A percentile compares a stretch with the other conserved stretches of the same genome.
phyloP scores from a whole-genome alignment of 2,797 vertebrate species.

The Eremophila alpestris region DNA sequence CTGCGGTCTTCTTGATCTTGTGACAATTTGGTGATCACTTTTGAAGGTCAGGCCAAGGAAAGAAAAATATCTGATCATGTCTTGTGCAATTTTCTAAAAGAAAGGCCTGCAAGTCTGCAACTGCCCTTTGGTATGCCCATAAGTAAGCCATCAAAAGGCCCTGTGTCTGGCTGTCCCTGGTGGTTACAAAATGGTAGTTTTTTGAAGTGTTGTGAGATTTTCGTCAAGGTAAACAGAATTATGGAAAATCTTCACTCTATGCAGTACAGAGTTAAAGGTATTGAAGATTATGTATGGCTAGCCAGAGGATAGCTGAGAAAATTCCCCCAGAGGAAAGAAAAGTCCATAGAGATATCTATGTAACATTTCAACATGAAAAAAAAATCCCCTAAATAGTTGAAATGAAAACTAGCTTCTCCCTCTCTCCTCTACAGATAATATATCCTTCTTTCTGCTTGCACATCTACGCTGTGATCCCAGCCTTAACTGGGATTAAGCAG shows the following conservation, averaged over 20 bases:
- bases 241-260: not conserved
- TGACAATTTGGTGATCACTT: not conserved
- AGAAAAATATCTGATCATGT: not conserved
- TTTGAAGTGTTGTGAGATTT: not conserved
- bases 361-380: not conserved
- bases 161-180: not conserved
- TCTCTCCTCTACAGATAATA: not conserved
- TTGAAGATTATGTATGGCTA: not conserved
- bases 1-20: not conserved
- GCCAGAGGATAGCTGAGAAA: not conserved
- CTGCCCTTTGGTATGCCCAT: not conserved
- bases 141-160: not conserved
- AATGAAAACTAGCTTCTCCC: not conserved
- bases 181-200: not conserved
- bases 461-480: not conserved
- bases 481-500: not conserved
- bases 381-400: not conserved
- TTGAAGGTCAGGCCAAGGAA: not conserved
- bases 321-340: not conserved
- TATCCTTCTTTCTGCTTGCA: not conserved
- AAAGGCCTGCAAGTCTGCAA: not conserved
- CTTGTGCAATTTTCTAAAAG: not conserved
- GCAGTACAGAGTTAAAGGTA: not conserved
- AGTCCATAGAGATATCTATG: not conserved
- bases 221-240: not conserved